These are phyloP conservation scores for Limnephilus auricula DNA, from an alignment of 2,888 invertebrate species.

Conservation along the genomic window DNA sequence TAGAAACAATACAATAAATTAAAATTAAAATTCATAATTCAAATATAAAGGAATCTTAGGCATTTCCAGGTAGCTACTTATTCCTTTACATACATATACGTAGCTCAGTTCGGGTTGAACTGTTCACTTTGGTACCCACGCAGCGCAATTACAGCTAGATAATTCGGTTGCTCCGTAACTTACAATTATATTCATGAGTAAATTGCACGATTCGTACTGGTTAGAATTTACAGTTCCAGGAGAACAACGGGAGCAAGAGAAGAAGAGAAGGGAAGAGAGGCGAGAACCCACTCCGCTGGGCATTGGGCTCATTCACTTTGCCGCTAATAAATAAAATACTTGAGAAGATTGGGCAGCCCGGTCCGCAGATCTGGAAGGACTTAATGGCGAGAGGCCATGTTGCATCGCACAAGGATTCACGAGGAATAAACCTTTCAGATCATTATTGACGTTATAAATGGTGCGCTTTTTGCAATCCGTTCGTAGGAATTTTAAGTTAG, in stretches of 20 bases:
- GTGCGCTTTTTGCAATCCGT: background rate
- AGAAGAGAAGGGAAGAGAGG: conserved; percentile 25
- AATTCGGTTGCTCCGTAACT: background rate
- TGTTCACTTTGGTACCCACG: background rate
- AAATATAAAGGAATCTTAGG: too few species aligned
- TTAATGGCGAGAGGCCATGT: background rate
- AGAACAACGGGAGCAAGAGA: background rate
- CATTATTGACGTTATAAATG: background rate
- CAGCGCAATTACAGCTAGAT: background rate
- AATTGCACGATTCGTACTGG: background rate
- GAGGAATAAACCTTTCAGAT: background rate
- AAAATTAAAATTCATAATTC: too few species aligned
- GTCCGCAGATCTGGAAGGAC: conserved; percentile 8
- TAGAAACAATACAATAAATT: too few species aligned
- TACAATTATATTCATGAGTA: background rate
- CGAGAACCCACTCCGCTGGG: conserved; percentile 42
- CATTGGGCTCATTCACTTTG: conserved; percentile 60
- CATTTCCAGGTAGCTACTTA: too few species aligned
- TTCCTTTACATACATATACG: background rate
- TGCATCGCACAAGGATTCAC: background rate
- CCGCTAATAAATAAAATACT: conserved; percentile 63
- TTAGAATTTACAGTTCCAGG: background rate
- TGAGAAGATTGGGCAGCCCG: conserved; percentile 48
- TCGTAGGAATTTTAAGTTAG: background rate
- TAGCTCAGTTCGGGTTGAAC: background rate